Evolutionary conservation across 2,888 invertebrate genomes (phyloP).

Genomic region (Caenorhabditis doughertyi): DNA sequence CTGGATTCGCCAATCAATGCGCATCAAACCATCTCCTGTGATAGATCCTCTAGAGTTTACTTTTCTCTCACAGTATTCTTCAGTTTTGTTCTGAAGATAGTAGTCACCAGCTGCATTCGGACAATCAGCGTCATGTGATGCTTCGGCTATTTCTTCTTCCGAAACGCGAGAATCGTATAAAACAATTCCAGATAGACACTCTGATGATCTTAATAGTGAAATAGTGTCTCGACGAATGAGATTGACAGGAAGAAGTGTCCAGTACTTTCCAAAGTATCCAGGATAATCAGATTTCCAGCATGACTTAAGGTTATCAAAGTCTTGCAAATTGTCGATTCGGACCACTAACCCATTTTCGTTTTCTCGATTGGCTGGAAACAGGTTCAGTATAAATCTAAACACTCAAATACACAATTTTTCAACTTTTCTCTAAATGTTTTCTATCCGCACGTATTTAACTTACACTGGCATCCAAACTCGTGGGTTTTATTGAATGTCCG

Average conservation of each 20-base stretch:
- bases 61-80: conserved; percentile 33
- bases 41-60: conserved; percentile 35
- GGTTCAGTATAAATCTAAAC: neutral
- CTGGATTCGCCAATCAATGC: conserved; percentile 76
- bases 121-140: conserved; percentile 76
- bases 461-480: conserved; percentile 95
- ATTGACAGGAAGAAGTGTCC: conserved; percentile 58
- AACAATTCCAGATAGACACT: conserved; percentile 56
- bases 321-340: conserved; percentile 57
- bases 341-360: conserved; percentile 75
- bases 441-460: too few species aligned
- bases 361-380: conserved; percentile 66
- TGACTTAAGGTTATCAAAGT: conserved; percentile 46
- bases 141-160: neutral
- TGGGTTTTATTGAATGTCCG: conserved; percentile 94
- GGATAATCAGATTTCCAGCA: conserved; percentile 59
- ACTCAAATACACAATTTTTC: too few species aligned
- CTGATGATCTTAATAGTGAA: conserved; percentile 28
- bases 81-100: conserved; percentile 3
- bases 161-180: conserved; percentile 18
- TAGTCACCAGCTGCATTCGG: conserved; percentile 70
- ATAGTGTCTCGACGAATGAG: conserved; percentile 48
- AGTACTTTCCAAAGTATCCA: conserved; percentile 60
- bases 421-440: too few species aligned
- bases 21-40: conserved; percentile 82